Conservation (phyloP, 2,113 vertebrate genomes). For the Caranx melampygus region DNA sequence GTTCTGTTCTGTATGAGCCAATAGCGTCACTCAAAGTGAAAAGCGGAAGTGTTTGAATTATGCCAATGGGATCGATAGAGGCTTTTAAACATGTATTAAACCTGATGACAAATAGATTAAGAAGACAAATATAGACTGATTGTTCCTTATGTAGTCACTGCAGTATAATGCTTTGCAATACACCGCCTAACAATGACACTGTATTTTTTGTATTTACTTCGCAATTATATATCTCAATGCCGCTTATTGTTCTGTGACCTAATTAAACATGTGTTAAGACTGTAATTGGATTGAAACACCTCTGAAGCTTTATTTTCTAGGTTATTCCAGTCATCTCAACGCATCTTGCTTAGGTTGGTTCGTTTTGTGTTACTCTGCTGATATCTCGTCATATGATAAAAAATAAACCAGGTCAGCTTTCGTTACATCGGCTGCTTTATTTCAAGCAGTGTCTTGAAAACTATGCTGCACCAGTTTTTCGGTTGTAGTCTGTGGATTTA, state of each 20-base stretch:
- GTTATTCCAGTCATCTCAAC: conserved; percentile 10
- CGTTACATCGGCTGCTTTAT: neutral
- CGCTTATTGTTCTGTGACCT: rapidly evolving
- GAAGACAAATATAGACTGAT: neutral
- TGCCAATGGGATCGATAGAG: too few species aligned
- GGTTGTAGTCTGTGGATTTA: neutral
- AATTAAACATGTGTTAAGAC: neutral
- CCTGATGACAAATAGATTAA: neutral
- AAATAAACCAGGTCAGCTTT: neutral
- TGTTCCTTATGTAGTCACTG: neutral
- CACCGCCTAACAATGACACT: neutral
- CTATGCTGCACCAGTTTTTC: rapidly evolving
- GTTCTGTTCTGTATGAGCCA: neutral
- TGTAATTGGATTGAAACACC: neutral
- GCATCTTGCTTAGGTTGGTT: conserved; percentile 33
- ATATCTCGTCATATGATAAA: conserved; percentile 3
- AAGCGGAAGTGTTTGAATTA: neutral
- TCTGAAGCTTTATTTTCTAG: conserved; percentile 27
- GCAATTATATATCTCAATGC: neutral
- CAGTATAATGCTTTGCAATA: neutral
- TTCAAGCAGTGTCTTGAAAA: neutral
- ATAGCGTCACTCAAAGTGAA: neutral
- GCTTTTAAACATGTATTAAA: neutral
- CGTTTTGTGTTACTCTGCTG: conserved; percentile 14
- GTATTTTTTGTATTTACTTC: neutral